These are phyloP conservation scores for Ptiloglossa arizonensis DNA, from an alignment of 1,140 invertebrate species.

Conservation along the genomic window DNA sequence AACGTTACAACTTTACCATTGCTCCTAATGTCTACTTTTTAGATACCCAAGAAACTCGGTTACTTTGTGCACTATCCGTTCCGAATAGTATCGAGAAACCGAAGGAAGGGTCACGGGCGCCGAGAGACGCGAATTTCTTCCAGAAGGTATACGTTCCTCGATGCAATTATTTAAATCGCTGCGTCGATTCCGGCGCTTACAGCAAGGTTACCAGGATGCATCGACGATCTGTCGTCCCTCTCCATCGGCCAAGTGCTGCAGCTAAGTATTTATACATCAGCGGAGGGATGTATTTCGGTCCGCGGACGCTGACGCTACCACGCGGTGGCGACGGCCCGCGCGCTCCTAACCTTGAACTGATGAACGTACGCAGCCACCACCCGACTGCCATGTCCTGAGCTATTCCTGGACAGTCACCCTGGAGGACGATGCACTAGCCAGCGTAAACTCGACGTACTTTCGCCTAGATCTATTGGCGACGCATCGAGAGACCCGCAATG, in stretches of 20 bases:
- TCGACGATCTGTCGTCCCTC: slow-evolving; percentile 41
- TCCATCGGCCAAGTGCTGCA: slow-evolving; percentile 36
- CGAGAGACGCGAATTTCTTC: too few species aligned
- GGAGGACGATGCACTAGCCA: slow-evolving; percentile 48
- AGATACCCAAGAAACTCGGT: too few species aligned
- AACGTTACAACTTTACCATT: too few species aligned
- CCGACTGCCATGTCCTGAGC: slow-evolving; percentile 60
- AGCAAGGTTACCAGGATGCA: slow-evolving; percentile 70
- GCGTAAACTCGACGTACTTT: slow-evolving; percentile 47
- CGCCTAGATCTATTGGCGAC: slow-evolving; percentile 38
- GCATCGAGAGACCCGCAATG: slow-evolving; percentile 21
- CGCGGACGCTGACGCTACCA: slow-evolving; percentile 58
- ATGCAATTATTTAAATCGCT: slow-evolving; percentile 38
- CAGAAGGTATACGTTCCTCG: too few species aligned
- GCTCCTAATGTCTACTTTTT: too few species aligned
- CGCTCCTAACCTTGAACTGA: slow-evolving; percentile 78
- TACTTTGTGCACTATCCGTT: too few species aligned
- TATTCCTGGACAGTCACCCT: slow-evolving; percentile 69
- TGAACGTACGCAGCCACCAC: slow-evolving; percentile 65
- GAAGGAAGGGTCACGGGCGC: too few species aligned
- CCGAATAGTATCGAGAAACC: too few species aligned
- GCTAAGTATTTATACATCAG: slow-evolving; percentile 69
- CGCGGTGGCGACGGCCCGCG: slow-evolving; percentile 58
- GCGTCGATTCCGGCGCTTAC: slow-evolving; percentile 18
- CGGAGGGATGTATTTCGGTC: slow-evolving; percentile 70